Evolutionary conservation across 2,888 invertebrate genomes (phyloP), one percentile per base, ranked within the genome.

Genomic region (Pimpla rufipes): DNA sequence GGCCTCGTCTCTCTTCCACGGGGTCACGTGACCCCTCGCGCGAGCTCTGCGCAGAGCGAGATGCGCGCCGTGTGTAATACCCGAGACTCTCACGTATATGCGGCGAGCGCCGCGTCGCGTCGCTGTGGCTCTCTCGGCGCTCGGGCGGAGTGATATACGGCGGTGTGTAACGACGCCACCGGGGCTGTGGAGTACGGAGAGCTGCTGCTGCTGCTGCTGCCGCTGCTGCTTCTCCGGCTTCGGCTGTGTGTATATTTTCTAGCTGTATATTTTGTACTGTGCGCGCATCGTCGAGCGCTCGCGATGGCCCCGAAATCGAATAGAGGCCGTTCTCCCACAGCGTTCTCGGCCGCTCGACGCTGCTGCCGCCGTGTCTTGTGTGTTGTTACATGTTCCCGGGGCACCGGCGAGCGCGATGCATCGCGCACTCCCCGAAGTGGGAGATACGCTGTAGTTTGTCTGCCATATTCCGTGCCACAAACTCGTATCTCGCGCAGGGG

Each of bases 1-100:
- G 13, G 35, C 37, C 52, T 23, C 45, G 23, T 10, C 66, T 86
- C 87, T 82, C 45, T 73, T 74, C n/a, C 79, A 18, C n/a, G 35
- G 59, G 47, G 76, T 85, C 87, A 87, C 87, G 87, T 87, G 86
- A 85, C 64, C 71, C 66, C 40, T 45, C 59, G 50, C 73, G 77
- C 80, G 77, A 78, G 80, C 52, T 81, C 79, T 84, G 83, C 86
- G 87, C 81, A 50, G 74, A 21, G 42, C 62, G 18, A 11, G 71
- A 68, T 77, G 86, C 83, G 86, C 83, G 87, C 88, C 16, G 73
- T 35, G 47, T 59, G 18, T 6, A 55, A 18, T 29, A 29, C 2
- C 2, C 29, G 2, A 5, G 3, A 3, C 29, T 29, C 35, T 29
- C 16, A 21, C 42, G 18, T 23, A 64, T 18, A 42, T 2, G 16